A percentile compares a stretch with the other conserved stretches of the same genome.
These are phyloP conservation scores for Calcarius lapponicus DNA, from an alignment of 2,797 vertebrate genomes.

Conservation along the genomic window DNA sequence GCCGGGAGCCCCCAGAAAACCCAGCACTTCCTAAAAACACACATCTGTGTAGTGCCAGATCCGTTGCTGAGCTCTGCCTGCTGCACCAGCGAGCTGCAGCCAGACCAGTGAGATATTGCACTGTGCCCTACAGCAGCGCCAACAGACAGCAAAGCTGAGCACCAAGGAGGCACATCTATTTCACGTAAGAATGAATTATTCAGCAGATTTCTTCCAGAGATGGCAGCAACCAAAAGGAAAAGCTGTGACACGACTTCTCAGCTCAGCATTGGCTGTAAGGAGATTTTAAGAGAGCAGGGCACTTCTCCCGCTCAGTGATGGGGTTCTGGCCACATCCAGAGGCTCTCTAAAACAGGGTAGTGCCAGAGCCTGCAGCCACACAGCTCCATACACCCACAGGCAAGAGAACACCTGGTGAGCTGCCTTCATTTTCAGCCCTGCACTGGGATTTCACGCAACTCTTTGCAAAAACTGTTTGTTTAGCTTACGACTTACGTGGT, in stretches of 20 bases:
- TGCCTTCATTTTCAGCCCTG: background rate
- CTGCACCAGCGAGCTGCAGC: background rate
- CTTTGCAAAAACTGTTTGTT: conserved; percentile 18
- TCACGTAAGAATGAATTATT: background rate
- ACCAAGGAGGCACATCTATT: background rate
- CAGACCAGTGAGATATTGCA: background rate
- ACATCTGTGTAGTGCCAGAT: background rate
- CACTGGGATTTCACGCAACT: background rate
- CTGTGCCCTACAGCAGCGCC: background rate
- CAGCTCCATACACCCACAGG: accelerated
- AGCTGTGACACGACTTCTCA: conserved; percentile 11
- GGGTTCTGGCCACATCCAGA: background rate
- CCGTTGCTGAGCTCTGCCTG: accelerated
- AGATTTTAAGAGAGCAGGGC: background rate
- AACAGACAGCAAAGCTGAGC: background rate
- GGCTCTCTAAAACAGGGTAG: background rate
- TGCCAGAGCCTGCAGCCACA: background rate
- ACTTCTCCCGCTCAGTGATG: background rate
- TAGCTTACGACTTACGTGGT: background rate
- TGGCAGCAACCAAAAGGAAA: background rate
- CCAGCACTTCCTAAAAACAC: background rate
- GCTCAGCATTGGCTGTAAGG: background rate
- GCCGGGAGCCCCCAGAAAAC: background rate
- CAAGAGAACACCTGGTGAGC: background rate
- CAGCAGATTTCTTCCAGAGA: background rate